Evolutionary conservation across 2,113 vertebrate genomes (phyloP).

Genomic region (Elanoides forficatus): DNA sequence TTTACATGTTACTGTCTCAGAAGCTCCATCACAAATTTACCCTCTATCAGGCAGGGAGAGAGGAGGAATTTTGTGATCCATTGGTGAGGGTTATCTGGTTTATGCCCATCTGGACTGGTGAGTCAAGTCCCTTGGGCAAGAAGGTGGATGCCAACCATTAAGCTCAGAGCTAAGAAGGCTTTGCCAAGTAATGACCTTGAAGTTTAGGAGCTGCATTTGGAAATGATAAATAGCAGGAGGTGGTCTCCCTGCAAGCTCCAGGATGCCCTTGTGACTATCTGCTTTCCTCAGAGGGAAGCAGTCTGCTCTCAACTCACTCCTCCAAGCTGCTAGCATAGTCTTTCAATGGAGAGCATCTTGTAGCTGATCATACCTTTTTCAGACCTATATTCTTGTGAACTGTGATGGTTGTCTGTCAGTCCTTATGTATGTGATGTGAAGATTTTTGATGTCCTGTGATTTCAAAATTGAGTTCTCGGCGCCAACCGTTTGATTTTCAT

Average conservation of each 20-base stretch:
- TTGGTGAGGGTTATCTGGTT: not conserved
- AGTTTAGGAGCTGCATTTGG: not conserved
- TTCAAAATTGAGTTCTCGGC: slow-evolving; percentile 11
- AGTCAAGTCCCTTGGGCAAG: not conserved
- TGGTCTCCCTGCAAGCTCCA: not conserved
- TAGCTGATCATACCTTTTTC: not conserved
- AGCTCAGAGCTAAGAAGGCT: not conserved
- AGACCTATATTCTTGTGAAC: not conserved
- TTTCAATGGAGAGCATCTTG: not conserved
- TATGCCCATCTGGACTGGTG: not conserved
- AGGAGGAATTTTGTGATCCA: not conserved
- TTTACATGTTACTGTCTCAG: not conserved
- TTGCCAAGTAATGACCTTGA: not conserved
- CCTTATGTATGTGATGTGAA: not conserved
- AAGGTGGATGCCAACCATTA: not conserved
- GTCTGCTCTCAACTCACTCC: not conserved
- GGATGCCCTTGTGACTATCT: not conserved
- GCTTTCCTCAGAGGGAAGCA: not conserved
- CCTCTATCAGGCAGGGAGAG: not conserved
- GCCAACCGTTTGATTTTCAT: not conserved
- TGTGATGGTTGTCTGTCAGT: not conserved
- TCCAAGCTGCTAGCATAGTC: not conserved
- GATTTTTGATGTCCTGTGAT: not conserved
- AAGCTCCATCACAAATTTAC: not conserved
- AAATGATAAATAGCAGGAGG: not conserved